A percentile compares a stretch with the other conserved stretches of the same genome.
Conservation (phyloP, 2,113 vertebrate genomes). For the Oryzias melastigma region DNA sequence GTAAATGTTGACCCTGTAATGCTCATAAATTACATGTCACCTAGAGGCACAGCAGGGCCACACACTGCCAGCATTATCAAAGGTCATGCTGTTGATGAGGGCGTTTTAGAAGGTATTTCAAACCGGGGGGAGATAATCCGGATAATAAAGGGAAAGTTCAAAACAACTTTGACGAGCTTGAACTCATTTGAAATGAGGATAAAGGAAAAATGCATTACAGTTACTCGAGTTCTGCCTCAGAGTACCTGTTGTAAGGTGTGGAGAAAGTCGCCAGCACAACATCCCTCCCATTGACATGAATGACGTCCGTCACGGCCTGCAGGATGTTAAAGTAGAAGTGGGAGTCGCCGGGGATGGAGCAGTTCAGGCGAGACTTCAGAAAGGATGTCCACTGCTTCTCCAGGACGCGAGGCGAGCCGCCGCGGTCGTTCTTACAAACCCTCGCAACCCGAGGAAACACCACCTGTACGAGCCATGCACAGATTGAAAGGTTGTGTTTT, state of each 20-base stretch:
- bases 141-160: constrained; percentile 43
- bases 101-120: constrained; percentile 35
- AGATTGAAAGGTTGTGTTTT: neutral
- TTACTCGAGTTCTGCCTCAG: too few species aligned
- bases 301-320: constrained; percentile 93
- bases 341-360: constrained; percentile 96
- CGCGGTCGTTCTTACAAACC: constrained; percentile 96
- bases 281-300: constrained; percentile 88
- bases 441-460: constrained; percentile 95
- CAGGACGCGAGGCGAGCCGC: constrained; percentile 94
- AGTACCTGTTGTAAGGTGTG: constrained; percentile 97
- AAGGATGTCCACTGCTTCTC: constrained; percentile 99
- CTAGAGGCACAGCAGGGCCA: constrained; percentile 18
- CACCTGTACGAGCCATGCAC: constrained; percentile 75
- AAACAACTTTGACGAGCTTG: constrained; percentile 17
- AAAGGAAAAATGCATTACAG: neutral
- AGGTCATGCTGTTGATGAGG: constrained; percentile 52
- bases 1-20: constrained; percentile 48
- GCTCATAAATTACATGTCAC: constrained; percentile 31
- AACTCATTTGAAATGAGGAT: constrained; percentile 1
- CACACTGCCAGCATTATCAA: constrained; percentile 25
- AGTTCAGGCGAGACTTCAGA: constrained; percentile 94
- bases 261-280: constrained; percentile 97
- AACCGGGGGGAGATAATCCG: constrained; percentile 26
- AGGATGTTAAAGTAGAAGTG: constrained; percentile 99